Evolutionary conservation across 2,113 vertebrate species (phyloP), one percentile per base, ranked within the genome.

Genomic region (Phyllostomus hastatus): DNA sequence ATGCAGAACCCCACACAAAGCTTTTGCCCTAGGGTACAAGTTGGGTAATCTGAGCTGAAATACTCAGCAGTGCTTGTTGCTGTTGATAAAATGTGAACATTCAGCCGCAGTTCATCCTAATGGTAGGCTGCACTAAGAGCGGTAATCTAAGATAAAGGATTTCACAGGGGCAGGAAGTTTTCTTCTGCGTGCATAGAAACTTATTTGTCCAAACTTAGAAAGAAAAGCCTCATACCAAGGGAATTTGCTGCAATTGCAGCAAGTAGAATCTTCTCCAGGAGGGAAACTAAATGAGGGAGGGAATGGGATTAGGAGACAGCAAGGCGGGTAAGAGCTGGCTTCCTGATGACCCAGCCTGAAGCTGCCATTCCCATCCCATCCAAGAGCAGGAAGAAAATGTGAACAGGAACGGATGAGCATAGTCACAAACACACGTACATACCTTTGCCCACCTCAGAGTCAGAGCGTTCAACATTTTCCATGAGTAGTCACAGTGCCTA

Each of bases 221-320:
- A 38, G 84, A 88, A 38, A 89, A 79, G 8, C 3, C 33, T 85
- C 46, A 3, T 73, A 26, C 20, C 33, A 78, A 80, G 87, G 43
- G 28, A 31, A 81, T 90, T 70, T 33, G 72, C 38, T 82, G 41
- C 15, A 70, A 22, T 43, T 79, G 31, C 31, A 95, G 26, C 19
- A 88, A 90, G 38, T 35, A 70, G 70, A 94, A 72, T 35, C n/a
- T 81, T 70, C 82, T 78, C 81, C 64, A 90, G 79, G 82, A 91
- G 72, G 31, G 41, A 96, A 90, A 73, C n/a, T 61, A 52, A 92
- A 88, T 38, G 67, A 97, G 96, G 87, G 95, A 97, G 90, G 95
- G 97, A 95, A 92, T 64, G 9, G 73, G 31, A 75, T 46, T 38
- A 15, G 61, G 67, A 86, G 26, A 10, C 33, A 54, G 66, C 16